Evolutionary conservation across 2,797 vertebrate species (phyloP).

Genomic region (Semaprochilodus insignis): DNA sequence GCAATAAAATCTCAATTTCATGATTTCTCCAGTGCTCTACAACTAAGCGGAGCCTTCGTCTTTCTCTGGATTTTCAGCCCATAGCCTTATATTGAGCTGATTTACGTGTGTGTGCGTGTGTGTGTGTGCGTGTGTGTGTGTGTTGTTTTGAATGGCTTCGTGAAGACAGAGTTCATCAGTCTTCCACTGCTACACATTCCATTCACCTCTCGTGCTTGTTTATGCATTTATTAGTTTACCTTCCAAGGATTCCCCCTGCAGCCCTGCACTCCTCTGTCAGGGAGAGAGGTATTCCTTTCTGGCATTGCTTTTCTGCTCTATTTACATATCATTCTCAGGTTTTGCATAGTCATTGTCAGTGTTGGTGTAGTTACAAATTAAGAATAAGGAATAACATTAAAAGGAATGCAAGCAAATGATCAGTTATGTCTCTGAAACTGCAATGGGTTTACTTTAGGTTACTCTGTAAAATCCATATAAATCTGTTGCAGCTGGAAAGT

Average conservation of each 20-base stretch:
- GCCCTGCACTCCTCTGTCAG: background rate
- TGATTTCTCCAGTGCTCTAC: constrained; percentile 6
- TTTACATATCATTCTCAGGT: background rate
- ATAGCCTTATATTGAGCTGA: background rate
- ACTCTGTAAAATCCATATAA: too few species aligned
- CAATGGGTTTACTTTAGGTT: too few species aligned
- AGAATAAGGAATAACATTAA: too few species aligned
- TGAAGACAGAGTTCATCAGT: constrained; percentile 34
- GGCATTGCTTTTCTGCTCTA: background rate
- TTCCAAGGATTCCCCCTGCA: constrained; percentile 39
- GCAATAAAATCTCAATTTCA: background rate
- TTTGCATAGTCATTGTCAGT: background rate
- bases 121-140: background rate
- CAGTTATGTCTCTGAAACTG: too few species aligned
- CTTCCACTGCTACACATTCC: constrained; percentile 5
- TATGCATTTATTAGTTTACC: constrained; percentile 49
- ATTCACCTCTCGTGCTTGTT: constrained; percentile 44
- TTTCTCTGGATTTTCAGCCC: constrained; percentile 1
- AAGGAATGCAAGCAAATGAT: too few species aligned
- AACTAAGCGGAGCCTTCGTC: background rate
- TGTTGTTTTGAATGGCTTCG: background rate
- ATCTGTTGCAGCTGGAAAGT: too few species aligned
- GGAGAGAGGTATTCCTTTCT: background rate
- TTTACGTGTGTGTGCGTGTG: background rate
- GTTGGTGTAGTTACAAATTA: too few species aligned